Evolutionary conservation across 2,113 vertebrate genomes (phyloP), one percentile per base, ranked within the genome.

Genomic region (Xenus cinereus): DNA sequence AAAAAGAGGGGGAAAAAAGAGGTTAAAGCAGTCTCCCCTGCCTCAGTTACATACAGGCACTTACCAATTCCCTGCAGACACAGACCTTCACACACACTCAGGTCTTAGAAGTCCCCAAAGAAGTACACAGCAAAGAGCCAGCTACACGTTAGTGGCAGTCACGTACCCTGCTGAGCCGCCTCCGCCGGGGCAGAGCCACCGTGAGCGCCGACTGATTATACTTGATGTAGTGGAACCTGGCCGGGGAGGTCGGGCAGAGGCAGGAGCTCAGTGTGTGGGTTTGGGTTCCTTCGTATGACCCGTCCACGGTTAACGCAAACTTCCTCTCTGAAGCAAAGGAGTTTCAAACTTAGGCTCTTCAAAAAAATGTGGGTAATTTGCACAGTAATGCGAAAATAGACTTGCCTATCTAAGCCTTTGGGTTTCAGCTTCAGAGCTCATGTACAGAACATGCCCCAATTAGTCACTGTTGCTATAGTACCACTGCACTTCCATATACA

Each of bases 191-290:
- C 7, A 97, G 88, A 46, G 97, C 91, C 93, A 98, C 95, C 0
- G 84, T 87, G 62, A 98, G 91, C 0, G 77, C 67, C 0, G 98
- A 89, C 76, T 97, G 97, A 27, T 94, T 97, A 13, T 98, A 97
- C 71, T 96, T 98, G 95, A 98, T 98, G 91, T 98, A 98, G 94
- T 98, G 98, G 92, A 98, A 99, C 81, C 64, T 91, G 74, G 98
- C 84, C 0, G 96, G 96, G 28, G 95, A 57, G 7, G 96, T 59
- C 0, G 91, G 64, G 45, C 92, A 93, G 59, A 97, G 64, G 66
- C 96, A 97, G 85, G 93, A 79, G 48, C 53, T 81, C 68, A 96
- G 88, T 0, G 83, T 87, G 90, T 98, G 45, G 6, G 7, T 81
- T 81, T 95, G 95, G 3, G 94, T 94, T n/a, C 98, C 97, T 91